Percentiles rank a stretch among this genome's conserved stretches.
Evolutionary conservation across 2,113 vertebrate genomes (phyloP).

Genomic region (Phylloscopus trochilus): DNA sequence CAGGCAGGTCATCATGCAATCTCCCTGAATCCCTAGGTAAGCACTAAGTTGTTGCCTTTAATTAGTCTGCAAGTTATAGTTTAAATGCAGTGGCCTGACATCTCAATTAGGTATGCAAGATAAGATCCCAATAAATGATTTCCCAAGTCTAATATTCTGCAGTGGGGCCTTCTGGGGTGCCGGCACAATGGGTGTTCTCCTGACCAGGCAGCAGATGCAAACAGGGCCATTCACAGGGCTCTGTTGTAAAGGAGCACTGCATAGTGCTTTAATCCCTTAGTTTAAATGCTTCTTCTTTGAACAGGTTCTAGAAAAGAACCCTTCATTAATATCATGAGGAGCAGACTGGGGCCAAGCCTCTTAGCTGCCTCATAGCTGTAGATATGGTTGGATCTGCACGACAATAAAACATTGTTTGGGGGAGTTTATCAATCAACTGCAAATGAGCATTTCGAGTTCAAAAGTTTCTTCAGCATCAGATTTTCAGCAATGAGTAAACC

Average conservation of each 20-base stretch:
- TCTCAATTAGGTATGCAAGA: conserved; percentile 55
- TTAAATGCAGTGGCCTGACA: conserved; percentile 22
- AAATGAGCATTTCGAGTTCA: background rate
- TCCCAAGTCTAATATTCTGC: conserved; percentile 32
- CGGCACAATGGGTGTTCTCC: background rate
- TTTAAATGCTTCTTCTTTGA: background rate
- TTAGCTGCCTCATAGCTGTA: background rate
- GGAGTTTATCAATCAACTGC: background rate
- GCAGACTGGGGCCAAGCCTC: background rate
- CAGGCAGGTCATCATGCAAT: conserved; percentile 32
- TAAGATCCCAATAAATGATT: conserved; percentile 34
- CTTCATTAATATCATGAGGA: background rate
- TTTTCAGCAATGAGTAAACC: background rate
- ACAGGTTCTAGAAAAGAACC: conserved; percentile 6
- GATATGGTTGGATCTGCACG: background rate
- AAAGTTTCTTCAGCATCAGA: background rate
- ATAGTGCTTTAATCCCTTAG: background rate
- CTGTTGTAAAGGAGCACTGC: background rate
- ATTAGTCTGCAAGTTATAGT: conserved; percentile 21
- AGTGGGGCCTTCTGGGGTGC: background rate
- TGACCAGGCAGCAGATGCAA: background rate
- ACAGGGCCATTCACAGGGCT: background rate
- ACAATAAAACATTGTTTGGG: background rate
- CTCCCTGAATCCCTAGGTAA: conserved; percentile 52
- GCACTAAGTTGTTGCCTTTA: conserved; percentile 41